Evolutionary conservation across 2,888 invertebrate species (phyloP), one percentile per base, ranked within the genome.

Genomic region (Athalia cordata): DNA sequence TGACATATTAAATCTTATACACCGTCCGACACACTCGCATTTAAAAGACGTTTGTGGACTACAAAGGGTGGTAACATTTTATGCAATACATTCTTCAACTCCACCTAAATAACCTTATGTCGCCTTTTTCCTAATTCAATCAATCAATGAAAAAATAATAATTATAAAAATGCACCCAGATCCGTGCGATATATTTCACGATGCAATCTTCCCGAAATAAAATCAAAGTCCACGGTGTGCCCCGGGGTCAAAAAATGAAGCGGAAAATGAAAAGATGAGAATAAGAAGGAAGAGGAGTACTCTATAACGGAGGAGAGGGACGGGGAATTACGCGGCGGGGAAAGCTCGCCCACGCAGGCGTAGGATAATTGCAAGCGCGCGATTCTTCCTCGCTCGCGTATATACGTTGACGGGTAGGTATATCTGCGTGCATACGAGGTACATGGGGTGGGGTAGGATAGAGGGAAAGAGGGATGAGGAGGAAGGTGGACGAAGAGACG

Each of bases 301-400:
- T 29, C 29, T 2, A 29, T 29, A 29, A 29, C 29, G 29, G 29
- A 5, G 57, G 67, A 57, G 49, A 66, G 74, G 50, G 65, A 61
- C 64, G 72, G 74, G 72, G 57, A 52, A 59, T 57, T 52, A 55
- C 64, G 49, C 49, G 64, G 67, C 61, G 74, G 66, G 86, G 86
- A 86, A 85, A 87, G 85, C 84, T 88, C 89, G 87, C 89, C 89
- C 88, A 89, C 89, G 88, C 88, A 85, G 86, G 87, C 88, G 88
- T 88, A 89, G 89, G 88, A 90, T 90, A 89, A 90, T 90, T 89
- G 89, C 88, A 88, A 29, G 29, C 87, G 88, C 87, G 87, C 83
- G 85, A 84, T 86, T 86, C 87, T 84, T 83, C 82, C 83, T 80
- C 82, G 83, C 52, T 49, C 81, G 84, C 85, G 64, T 62, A 75